Conservation (phyloP, 2,113 vertebrate species). For the Tinamus guttatus region DNA sequence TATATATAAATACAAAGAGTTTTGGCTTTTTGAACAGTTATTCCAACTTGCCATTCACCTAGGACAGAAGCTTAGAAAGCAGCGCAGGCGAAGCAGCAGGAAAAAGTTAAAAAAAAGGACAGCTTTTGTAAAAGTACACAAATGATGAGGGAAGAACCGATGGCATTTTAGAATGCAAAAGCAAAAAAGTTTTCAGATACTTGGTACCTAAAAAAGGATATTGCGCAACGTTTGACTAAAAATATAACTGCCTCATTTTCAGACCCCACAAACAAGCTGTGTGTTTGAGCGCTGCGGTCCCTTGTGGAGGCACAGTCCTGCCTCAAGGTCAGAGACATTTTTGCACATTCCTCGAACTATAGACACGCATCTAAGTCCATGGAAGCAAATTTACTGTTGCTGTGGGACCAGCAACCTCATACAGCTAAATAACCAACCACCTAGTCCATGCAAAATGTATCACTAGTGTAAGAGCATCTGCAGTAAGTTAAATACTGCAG, state of each 20-base stretch:
- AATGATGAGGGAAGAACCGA: background rate
- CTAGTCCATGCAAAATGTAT: background rate
- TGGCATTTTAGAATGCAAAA: background rate
- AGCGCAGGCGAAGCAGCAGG: background rate
- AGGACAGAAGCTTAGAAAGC: background rate
- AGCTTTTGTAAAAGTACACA: background rate
- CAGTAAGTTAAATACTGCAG: background rate
- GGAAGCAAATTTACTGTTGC: background rate
- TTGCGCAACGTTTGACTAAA: background rate
- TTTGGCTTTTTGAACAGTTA: background rate
- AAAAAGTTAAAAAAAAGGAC: background rate
- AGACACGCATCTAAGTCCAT: background rate
- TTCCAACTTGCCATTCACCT: background rate
- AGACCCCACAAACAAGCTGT: background rate
- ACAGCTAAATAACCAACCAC: background rate
- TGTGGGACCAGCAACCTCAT: background rate
- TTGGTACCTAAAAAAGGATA: background rate
- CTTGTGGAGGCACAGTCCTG: background rate
- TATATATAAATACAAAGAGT: background rate
- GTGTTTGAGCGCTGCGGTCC: background rate
- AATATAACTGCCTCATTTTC: background rate
- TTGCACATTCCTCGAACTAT: accelerated
- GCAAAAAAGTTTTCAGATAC: background rate
- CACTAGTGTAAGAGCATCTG: background rate
- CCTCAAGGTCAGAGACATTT: background rate